Conservation (phyloP, 2,113 vertebrate species). For the Gavialis gangeticus region DNA sequence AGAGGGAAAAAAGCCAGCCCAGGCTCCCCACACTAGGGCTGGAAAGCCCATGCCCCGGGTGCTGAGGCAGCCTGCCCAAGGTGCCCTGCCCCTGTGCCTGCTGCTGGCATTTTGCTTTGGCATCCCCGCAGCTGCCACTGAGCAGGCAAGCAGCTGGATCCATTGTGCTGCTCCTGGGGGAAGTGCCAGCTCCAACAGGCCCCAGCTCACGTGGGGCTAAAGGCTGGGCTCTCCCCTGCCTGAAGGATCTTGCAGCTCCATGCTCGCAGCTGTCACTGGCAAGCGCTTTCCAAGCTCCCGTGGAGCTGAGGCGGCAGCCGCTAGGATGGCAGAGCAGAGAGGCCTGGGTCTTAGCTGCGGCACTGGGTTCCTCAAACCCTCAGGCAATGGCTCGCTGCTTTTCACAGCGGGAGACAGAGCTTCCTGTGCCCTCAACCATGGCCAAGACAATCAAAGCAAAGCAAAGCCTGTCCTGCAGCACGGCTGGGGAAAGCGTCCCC, state of each 20-base stretch:
- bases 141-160: background rate
- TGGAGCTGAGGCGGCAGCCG: background rate
- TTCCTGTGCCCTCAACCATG: background rate
- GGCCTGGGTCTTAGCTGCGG: background rate
- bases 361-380: background rate
- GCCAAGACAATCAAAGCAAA: constrained; percentile 50
- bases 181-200: background rate
- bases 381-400: background rate
- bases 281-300: background rate
- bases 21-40: background rate
- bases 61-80: background rate
- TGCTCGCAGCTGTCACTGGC: background rate
- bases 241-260: background rate
- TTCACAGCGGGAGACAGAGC: background rate
- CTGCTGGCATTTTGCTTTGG: background rate
- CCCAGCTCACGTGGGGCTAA: background rate
- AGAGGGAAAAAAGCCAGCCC: no score
- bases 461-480: background rate
- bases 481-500: background rate
- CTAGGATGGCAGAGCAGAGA: background rate
- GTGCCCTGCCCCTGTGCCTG: background rate
- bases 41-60: background rate
- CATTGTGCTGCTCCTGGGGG: background rate
- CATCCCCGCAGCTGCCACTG: background rate
- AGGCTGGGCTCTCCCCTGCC: background rate